Percentiles rank a stretch among this genome's conserved stretches.
Evolutionary conservation across 2,797 vertebrate species (phyloP).

Genomic region (Premnoplex brunnescens): DNA sequence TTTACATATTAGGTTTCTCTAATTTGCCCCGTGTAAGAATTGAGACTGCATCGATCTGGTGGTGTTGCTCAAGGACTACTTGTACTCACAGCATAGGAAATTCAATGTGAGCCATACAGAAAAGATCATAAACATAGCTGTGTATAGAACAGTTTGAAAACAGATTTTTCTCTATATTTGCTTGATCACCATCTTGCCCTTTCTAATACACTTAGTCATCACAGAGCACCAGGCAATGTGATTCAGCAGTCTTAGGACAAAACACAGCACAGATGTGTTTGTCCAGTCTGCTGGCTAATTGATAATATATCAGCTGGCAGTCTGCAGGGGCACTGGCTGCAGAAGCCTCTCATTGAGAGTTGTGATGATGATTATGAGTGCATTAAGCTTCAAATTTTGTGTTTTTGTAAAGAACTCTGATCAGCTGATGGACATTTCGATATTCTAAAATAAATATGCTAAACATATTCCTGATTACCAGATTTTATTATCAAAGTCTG

Average conservation of each 20-base stretch:
- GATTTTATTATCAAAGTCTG: background rate
- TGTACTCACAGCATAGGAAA: background rate
- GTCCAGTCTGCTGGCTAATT: conserved; percentile 24
- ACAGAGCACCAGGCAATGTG: background rate
- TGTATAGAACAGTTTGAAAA: background rate
- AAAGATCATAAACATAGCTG: background rate
- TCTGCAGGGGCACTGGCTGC: background rate
- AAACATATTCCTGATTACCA: background rate
- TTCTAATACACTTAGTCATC: conserved; percentile 3
- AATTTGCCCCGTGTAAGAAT: background rate
- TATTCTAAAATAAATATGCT: background rate
- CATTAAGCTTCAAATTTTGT: background rate
- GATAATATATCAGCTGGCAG: conserved; percentile 34
- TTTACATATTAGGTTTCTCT: background rate
- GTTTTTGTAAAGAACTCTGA: background rate
- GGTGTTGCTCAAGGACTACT: background rate
- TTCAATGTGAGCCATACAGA: background rate
- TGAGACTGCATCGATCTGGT: background rate
- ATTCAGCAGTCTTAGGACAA: conserved; percentile 39
- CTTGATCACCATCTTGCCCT: background rate
- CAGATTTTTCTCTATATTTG: background rate
- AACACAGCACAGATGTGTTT: conserved; percentile 2
- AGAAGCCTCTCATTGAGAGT: background rate
- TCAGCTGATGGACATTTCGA: background rate
- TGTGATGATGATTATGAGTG: background rate